phyloP scores from a whole-genome alignment of 2,888 invertebrate genomes.

The Meiosimyza decipiens region DNA sequence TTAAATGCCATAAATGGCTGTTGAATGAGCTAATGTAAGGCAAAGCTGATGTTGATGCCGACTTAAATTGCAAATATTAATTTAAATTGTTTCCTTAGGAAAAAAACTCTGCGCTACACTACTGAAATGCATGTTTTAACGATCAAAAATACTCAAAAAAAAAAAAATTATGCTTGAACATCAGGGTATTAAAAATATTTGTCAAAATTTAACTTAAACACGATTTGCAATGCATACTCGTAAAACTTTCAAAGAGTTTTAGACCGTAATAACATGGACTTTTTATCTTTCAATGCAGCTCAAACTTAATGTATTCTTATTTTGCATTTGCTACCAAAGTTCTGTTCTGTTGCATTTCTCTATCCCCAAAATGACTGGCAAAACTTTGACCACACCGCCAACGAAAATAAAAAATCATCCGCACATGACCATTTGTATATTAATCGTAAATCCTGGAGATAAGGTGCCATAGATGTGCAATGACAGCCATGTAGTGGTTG shows the following conservation, averaged over 20 bases:
- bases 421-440: conserved; percentile 7
- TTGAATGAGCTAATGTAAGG: not conserved
- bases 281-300: conserved; percentile 42
- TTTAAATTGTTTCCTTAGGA: too few relatives aligned
- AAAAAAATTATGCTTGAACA: too few relatives aligned
- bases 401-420: conserved; percentile 25
- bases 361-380: conserved; percentile 30
- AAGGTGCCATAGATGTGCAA: conserved; percentile 62
- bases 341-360: conserved; percentile 18
- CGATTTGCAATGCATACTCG: conserved; percentile 40
- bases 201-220: conserved; percentile 8
- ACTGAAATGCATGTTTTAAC: too few relatives aligned
- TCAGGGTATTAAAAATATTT: not conserved
- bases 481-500: conserved; percentile 53
- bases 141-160: too few relatives aligned
- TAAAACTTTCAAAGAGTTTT: conserved; percentile 44
- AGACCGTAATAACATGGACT: conserved; percentile 43
- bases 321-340: conserved; percentile 37
- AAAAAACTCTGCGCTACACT: too few relatives aligned
- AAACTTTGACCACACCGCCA: conserved; percentile 8
- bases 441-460: conserved; percentile 63
- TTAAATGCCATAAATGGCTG: conserved; percentile 7
- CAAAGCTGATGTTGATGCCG: too few relatives aligned
- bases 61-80: too few relatives aligned
- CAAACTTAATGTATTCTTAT: conserved; percentile 40